These are phyloP conservation scores for Apodemus sylvaticus DNA, from an alignment of 2,113 vertebrate genomes.

Conservation along the genomic window DNA sequence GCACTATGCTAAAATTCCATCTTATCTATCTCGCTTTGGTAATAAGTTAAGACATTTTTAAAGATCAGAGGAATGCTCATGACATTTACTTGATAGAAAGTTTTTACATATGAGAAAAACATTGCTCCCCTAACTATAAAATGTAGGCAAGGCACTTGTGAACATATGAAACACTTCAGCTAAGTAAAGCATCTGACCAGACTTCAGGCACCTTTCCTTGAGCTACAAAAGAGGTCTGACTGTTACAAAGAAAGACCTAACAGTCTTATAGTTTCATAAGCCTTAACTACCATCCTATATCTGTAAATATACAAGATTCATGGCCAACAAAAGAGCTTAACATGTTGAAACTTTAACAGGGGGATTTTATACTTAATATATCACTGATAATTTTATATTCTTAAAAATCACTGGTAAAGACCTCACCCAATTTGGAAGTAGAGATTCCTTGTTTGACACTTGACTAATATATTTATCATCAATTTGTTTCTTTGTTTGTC, in stretches of 20 bases:
- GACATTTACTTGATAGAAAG: conserved; percentile 17
- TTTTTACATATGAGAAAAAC: conserved; percentile 5
- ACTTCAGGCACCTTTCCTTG: conserved; percentile 5
- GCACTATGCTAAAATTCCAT: neutral
- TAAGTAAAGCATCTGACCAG: neutral
- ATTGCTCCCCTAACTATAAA: neutral
- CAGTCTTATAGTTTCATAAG: neutral
- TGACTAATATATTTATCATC: neutral
- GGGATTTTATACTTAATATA: neutral
- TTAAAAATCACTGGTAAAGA: conserved; percentile 18
- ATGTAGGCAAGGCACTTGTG: neutral
- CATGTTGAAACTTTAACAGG: conserved; percentile 22
- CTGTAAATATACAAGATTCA: neutral
- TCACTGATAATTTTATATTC: neutral
- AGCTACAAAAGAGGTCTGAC: neutral
- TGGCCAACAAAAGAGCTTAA: neutral
- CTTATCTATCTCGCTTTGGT: neutral
- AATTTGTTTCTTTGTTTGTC: neutral
- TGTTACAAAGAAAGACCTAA: neutral
- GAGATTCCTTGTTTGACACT: neutral
- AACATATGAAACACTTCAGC: conserved; percentile 17
- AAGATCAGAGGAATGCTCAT: neutral
- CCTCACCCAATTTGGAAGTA: neutral
- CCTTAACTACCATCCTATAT: neutral
- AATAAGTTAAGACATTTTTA: conserved; percentile 26